Evolutionary conservation across 30 jellyfish, hydroid and myxozoan genomes (phyloP).

Genomic region (Catostylus mosaicus): DNA sequence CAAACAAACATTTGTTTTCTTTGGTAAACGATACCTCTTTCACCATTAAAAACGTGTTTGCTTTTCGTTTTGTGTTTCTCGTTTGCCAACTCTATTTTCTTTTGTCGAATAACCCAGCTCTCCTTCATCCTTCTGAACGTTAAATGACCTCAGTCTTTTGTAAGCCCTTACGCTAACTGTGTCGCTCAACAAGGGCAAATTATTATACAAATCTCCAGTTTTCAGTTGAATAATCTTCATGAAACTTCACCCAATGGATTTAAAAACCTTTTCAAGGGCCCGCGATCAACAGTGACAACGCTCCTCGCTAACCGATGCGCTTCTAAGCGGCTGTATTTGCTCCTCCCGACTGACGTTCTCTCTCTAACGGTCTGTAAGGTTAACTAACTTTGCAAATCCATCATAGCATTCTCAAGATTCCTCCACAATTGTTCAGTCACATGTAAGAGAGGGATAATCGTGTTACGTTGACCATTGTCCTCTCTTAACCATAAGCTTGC

Average conservation of each 20-base stretch:
- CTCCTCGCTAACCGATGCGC: background rate
- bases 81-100: background rate
- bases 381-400: slow-evolving; percentile 18
- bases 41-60: background rate
- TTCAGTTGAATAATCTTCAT: background rate
- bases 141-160: no score
- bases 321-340: background rate
- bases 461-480: slow-evolving; percentile 7
- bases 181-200: no score
- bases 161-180: no score
- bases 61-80: background rate
- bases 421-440: slow-evolving; percentile 25
- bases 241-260: background rate
- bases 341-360: background rate
- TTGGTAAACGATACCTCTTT: slow-evolving; percentile 1
- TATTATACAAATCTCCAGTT: background rate
- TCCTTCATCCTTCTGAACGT: background rate
- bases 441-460: background rate
- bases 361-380: slow-evolving; percentile 43
- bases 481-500: background rate
- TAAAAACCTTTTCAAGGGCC: background rate
- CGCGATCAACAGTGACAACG: background rate
- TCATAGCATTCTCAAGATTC: slow-evolving; percentile 12
- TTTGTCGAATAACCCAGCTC: background rate
- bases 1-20: slow-evolving; percentile 10